A percentile compares a stretch with the other conserved stretches of the same genome.
phyloP scores from a whole-genome alignment of 2,113 vertebrate species.

The Rhabdornis inornatus region DNA sequence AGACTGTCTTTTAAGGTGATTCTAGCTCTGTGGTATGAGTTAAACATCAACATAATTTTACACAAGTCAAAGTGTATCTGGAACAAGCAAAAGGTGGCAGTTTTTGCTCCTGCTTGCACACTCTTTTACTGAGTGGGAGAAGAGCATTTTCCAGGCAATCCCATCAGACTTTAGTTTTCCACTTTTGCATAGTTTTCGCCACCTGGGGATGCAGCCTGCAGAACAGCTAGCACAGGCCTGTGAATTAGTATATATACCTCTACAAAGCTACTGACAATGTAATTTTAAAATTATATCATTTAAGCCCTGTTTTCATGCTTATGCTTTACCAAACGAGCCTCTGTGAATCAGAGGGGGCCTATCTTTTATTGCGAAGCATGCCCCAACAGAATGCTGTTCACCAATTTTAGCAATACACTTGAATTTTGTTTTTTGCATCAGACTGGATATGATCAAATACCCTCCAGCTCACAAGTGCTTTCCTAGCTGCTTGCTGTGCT shows the following conservation, averaged over 20 bases:
- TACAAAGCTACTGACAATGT: accelerated
- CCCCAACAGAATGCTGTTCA: not conserved
- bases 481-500: not conserved
- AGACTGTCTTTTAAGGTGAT: accelerated
- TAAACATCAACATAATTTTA: not conserved
- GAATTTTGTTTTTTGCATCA: not conserved
- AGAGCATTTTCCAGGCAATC: not conserved
- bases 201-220: not conserved
- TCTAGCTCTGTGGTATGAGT: not conserved
- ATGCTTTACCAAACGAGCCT: not conserved
- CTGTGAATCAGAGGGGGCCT: not conserved
- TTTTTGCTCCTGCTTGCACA: not conserved
- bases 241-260: not conserved
- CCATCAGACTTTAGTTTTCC: not conserved
- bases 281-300: not conserved
- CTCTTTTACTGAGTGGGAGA: not conserved
- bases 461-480: not conserved
- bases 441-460: not conserved
- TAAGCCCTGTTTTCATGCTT: not conserved
- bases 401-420: not conserved
- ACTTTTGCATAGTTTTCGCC: not conserved
- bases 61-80: not conserved
- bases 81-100: not conserved
- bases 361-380: not conserved
- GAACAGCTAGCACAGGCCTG: not conserved